Evolutionary conservation across 2,797 vertebrate genomes (phyloP).

Genomic region (Crypturellus tataupa): DNA sequence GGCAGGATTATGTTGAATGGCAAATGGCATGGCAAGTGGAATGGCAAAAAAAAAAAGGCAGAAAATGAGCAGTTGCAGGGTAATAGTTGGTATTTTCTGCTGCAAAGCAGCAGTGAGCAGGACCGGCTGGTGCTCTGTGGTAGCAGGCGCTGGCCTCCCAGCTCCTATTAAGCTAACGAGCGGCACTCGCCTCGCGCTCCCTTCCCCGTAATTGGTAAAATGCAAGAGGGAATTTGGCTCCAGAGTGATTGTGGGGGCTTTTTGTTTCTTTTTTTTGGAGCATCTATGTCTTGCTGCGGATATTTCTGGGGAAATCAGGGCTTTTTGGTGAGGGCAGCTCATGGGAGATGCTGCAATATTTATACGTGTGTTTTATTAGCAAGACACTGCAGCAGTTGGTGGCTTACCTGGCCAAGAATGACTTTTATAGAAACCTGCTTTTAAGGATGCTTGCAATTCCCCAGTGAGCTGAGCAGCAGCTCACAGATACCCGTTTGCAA

Average conservation of each 20-base stretch:
- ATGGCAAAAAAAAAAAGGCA: neutral
- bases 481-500: neutral
- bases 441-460: slow-evolving; percentile 21
- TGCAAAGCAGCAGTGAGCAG: neutral
- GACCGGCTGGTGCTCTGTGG: neutral
- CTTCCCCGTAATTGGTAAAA: neutral
- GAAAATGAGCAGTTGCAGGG: neutral
- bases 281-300: neutral
- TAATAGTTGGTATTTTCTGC: neutral
- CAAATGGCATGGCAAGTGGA: neutral
- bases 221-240: neutral
- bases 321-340: neutral
- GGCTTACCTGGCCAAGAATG: slow-evolving; percentile 18
- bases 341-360: accelerated
- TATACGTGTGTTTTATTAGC: neutral
- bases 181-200: neutral
- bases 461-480: neutral
- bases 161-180: neutral
- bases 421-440: neutral
- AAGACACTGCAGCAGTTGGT: neutral
- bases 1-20: neutral
- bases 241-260: neutral
- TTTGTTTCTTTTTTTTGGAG: neutral
- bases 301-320: neutral
- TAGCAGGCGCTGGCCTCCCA: neutral